Evolutionary conservation across 2,113 vertebrate species (phyloP).

Genomic region (Pangasianodon hypophthalmus): DNA sequence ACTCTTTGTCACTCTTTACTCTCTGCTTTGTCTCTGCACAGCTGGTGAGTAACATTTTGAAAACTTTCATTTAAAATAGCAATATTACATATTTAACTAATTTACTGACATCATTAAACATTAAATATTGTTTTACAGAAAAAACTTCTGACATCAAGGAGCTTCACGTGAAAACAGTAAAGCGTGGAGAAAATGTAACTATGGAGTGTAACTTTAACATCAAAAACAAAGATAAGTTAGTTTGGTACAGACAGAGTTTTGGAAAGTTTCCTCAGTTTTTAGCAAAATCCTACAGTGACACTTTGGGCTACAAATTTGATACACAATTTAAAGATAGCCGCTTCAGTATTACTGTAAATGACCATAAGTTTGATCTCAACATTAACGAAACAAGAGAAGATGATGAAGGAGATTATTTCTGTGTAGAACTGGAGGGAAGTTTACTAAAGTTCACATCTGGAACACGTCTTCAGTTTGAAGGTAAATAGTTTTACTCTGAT

Average conservation of each 20-base stretch:
- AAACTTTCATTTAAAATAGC: too few species aligned
- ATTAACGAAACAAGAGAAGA: not conserved
- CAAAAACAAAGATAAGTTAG: too few species aligned
- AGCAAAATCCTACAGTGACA: not conserved
- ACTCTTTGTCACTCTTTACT: not conserved
- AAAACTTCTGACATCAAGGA: too few species aligned
- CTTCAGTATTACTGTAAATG: not conserved
- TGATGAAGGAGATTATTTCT: not conserved
- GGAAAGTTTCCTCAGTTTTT: conserved; percentile 14
- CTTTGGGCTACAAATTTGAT: not conserved
- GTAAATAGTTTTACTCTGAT: not conserved
- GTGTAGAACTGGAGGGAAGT: not conserved
- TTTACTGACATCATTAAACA: too few species aligned
- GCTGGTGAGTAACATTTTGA: too few species aligned
- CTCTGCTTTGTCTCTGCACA: too few species aligned
- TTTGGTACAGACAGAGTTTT: not conserved
- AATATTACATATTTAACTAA: too few species aligned
- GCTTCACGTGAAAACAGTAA: too few species aligned
- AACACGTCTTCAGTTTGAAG: not conserved
- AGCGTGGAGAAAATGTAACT: too few species aligned
- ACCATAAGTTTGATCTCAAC: not conserved
- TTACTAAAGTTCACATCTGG: not conserved
- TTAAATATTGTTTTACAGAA: too few species aligned
- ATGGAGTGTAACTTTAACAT: too few species aligned
- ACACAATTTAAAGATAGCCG: not conserved